Base-by-base conservation (phyloP, 2,797 vertebrate species). In the Bryconaethiops microstoma region DNA sequence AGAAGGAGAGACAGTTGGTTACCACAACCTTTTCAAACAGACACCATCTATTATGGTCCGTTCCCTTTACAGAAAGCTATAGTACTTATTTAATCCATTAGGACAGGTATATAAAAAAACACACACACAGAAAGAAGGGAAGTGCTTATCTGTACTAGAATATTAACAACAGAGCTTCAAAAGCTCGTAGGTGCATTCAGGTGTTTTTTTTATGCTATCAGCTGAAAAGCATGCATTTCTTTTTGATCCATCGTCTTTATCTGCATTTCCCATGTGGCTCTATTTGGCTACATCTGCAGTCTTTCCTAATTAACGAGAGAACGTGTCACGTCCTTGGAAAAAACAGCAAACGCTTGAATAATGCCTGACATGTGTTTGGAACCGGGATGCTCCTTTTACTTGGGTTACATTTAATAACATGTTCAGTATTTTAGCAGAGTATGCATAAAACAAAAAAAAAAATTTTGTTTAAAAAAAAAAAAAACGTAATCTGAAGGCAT, bases 1-100 rank as follows among this genome's bases (percentile, higher is more conserved):
- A 52, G 10, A 76, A 16, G 78, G 52, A 42, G 42, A 72, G 42
- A 40, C 21, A 68, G 8, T 68, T 42, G 14, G 5, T 65, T 74
- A 19, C 40, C 10, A 65, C 63, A 70, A 55, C 17, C 29, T 19
- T 71, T 55, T 1, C 16, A 25, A 50, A 55, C 23, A 19, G 14
- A 29, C n/a, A 23, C 5, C 4, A 14, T 12, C 19, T 14, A 10
- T 69, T 69, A 10, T 48, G 10, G 12, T 69, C 68, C 4, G 14
- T 3, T 25, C 21, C 19, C 8, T 70, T 21, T 9, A 45, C 45
- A 19, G 5, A 65, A 40, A 42, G 19, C 64, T 63, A 63, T 16
- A 14, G 60, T 12, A 63, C 14, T 29, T 29, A 60, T 60, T 17
- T 2, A 54, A 54, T 16, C 16, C 52, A 54, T 54, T 54, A 57